Evolutionary conservation across 53 echinoderm and acorn worm species (phyloP).

Genomic region (Mesocentrotus franciscanus): DNA sequence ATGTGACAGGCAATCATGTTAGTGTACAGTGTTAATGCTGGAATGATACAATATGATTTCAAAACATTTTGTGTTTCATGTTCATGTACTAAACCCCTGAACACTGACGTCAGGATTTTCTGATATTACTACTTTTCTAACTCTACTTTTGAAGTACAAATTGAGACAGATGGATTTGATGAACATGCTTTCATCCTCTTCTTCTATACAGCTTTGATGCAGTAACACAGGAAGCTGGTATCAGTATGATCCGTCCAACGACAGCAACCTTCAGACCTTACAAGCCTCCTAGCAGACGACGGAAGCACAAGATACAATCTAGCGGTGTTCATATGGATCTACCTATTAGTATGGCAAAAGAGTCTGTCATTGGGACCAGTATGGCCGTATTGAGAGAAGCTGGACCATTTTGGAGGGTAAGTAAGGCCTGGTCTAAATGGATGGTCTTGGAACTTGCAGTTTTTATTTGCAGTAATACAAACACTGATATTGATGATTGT

Average conservation of each 20-base stretch:
- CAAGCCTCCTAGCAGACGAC: conserved; percentile 65
- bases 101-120: too few relatives aligned
- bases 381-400: conserved; percentile 85
- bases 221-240: conserved; percentile 88
- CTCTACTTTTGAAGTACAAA: background rate
- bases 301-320: background rate
- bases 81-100: too few relatives aligned
- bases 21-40: too few relatives aligned
- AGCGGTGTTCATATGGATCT: conserved; percentile 82
- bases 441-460: background rate
- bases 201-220: conserved; percentile 83
- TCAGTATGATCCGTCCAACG: conserved; percentile 77
- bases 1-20: too few relatives aligned
- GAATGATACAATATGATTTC: too few relatives aligned
- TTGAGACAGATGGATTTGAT: background rate
- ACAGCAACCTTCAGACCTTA: conserved; percentile 69
- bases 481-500: too few relatives aligned
- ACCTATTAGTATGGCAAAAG: conserved; percentile 76
- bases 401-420: conserved; percentile 98
- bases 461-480: too few relatives aligned
- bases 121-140: too few relatives aligned
- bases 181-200: background rate
- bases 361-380: conserved; percentile 85
- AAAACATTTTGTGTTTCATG: too few relatives aligned
- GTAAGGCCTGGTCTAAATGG: background rate